Evolutionary conservation across 2,888 invertebrate species (phyloP).

Genomic region (Torymus texanus): DNA sequence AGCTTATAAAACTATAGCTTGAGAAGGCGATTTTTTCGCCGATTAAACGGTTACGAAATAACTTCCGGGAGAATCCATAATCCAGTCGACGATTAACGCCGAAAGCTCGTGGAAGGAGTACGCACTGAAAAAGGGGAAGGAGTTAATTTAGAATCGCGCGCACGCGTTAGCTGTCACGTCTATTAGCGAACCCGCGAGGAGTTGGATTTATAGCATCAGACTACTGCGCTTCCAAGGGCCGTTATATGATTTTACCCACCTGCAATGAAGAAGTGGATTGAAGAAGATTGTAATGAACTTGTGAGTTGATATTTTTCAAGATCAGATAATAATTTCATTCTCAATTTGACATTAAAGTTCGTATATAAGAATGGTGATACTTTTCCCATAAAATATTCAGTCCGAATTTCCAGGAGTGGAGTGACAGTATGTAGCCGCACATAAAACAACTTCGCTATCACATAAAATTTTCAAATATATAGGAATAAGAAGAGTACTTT

Average conservation of each 20-base stretch:
- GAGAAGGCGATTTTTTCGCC: slow-evolving; percentile 12
- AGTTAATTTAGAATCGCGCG: slow-evolving; percentile 42
- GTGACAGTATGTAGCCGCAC: no score
- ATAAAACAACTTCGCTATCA: no score
- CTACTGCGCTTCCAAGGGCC: slow-evolving; percentile 16
- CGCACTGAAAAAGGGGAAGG: neutral
- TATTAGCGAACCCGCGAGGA: neutral
- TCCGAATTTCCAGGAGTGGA: no score
- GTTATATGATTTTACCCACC: neutral
- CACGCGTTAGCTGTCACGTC: slow-evolving; percentile 40
- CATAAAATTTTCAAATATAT: no score
- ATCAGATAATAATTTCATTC: no score
- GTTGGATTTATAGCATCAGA: slow-evolving; percentile 20
- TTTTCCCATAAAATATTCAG: no score
- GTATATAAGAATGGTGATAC: no score
- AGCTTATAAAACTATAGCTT: no score
- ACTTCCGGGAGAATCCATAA: slow-evolving; percentile 52
- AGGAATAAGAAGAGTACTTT: no score
- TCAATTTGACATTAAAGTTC: no score
- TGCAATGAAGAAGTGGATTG: no score
- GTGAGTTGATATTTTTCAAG: no score
- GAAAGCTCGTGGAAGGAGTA: slow-evolving; percentile 13
- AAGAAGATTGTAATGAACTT: neutral
- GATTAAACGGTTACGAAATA: slow-evolving; percentile 31
- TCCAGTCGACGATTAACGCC: slow-evolving; percentile 28